Evolutionary conservation across 2,888 invertebrate genomes (phyloP).

Genomic region (Pristionchus japonicus): DNA sequence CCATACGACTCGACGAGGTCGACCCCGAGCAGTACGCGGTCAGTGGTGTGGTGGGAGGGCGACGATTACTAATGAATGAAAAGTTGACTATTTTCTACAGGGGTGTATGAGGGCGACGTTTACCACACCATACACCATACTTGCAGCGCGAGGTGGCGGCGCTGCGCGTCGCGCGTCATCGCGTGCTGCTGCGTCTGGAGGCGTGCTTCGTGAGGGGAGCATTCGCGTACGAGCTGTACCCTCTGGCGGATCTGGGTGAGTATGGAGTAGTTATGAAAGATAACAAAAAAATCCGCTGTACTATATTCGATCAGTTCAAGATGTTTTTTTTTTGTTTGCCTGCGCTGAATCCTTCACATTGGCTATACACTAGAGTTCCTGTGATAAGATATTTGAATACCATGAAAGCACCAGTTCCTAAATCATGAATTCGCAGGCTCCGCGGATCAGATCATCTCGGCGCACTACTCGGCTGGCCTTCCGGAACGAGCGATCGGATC

Average conservation of each 20-base stretch:
- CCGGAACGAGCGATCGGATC: conserved; percentile 87
- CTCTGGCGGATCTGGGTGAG: conserved; percentile 38
- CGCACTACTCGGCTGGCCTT: conserved; percentile 79
- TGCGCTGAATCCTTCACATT: not conserved
- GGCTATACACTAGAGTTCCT: not conserved
- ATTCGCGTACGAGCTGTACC: conserved; percentile 42
- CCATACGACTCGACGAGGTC: not conserved
- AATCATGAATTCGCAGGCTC: conserved; percentile 40
- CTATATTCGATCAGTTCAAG: too few species aligned
- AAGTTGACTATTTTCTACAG: not conserved
- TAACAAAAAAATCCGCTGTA: too few species aligned
- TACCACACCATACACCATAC: not conserved
- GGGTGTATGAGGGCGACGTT: not conserved
- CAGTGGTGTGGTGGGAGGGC: not conserved
- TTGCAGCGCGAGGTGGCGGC: conserved; percentile 56
- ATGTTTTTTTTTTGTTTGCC: not conserved
- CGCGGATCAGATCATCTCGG: conserved; percentile 8
- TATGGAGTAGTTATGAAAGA: too few species aligned
- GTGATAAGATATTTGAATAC: not conserved
- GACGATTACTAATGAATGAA: not conserved
- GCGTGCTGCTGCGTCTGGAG: conserved; percentile 52
- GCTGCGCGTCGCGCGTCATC: conserved; percentile 51
- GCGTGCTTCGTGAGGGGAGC: conserved; percentile 52
- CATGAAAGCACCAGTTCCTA: not conserved
- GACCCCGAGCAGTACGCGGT: conserved; percentile 42